Conservation (phyloP, 2,113 vertebrate genomes). For the Eublepharis macularius region DNA sequence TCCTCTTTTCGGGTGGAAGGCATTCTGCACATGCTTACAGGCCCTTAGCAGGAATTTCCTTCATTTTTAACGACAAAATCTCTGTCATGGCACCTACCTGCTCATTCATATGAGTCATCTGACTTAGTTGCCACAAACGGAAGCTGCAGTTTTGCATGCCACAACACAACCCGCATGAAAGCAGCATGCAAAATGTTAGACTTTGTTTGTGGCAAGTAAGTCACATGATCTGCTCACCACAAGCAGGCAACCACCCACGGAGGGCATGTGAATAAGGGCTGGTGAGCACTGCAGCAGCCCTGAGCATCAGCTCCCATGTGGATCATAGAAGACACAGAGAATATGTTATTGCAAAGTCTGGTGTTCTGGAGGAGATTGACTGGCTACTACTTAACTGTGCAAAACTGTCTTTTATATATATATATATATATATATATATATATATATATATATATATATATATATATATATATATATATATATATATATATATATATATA, state of each 20-base stretch:
- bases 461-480: too few relatives aligned
- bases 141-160: neutral
- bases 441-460: too few relatives aligned
- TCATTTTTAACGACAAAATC: neutral
- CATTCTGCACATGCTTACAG: neutral
- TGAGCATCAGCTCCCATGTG: neutral
- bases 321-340: too few relatives aligned
- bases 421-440: too few relatives aligned
- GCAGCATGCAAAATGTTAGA: neutral
- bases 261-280: too few relatives aligned
- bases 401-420: too few relatives aligned
- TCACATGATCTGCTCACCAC: neutral
- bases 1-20: neutral
- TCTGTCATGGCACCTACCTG: neutral
- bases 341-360: too few relatives aligned
- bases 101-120: neutral
- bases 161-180: neutral
- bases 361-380: too few relatives aligned
- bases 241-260: neutral
- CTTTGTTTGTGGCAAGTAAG: neutral
- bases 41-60: neutral
- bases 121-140: slow-evolving; percentile 12
- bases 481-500: too few relatives aligned
- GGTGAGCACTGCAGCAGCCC: neutral
- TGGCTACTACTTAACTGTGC: too few relatives aligned